phyloP scores from a whole-genome alignment of 2,888 invertebrate genomes.

The Oconnorella tubifera region DNA sequence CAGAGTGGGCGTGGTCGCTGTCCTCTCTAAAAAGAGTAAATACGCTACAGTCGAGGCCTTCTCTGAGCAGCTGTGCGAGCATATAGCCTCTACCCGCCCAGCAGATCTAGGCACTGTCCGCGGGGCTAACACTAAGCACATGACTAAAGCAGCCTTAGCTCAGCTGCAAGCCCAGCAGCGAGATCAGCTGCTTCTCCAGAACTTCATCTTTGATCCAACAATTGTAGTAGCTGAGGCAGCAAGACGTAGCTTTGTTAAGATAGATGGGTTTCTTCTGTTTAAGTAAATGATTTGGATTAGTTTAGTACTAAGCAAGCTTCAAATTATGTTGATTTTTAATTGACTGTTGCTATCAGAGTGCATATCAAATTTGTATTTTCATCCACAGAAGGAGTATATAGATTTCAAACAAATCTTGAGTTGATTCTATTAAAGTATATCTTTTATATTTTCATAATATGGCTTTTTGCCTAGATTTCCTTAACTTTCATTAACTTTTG shows the following conservation, averaged over 20 bases:
- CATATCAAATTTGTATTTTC: too few species aligned
- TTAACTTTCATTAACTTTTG: too few species aligned
- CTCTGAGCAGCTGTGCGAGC: slow-evolving; percentile 31
- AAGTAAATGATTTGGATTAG: too few species aligned
- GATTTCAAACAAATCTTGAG: too few species aligned
- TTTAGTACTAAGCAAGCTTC: too few species aligned
- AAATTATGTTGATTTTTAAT: too few species aligned
- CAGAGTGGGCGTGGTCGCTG: slow-evolving; percentile 22
- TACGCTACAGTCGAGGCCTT: slow-evolving; percentile 29
- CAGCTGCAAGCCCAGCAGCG: slow-evolving; percentile 16
- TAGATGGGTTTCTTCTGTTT: slow-evolving; percentile 26
- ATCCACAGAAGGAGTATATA: too few species aligned
- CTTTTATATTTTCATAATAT: too few species aligned
- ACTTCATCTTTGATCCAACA: slow-evolving; percentile 27
- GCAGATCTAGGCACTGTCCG: slow-evolving; percentile 20
- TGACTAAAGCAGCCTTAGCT: slow-evolving; percentile 17
- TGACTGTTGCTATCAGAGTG: too few species aligned
- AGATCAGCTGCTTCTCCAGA: slow-evolving; percentile 27
- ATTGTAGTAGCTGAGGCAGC: slow-evolving; percentile 33
- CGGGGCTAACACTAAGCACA: slow-evolving; percentile 17
- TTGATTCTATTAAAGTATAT: too few species aligned
- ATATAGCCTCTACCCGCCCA: slow-evolving; percentile 25
- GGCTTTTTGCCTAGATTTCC: too few species aligned
- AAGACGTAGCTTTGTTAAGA: slow-evolving; percentile 26
- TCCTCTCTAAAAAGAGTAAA: slow-evolving; percentile 26